Conservation (phyloP, 92 coral and sea anemone species). For the Virgularia gustaviana region DNA sequence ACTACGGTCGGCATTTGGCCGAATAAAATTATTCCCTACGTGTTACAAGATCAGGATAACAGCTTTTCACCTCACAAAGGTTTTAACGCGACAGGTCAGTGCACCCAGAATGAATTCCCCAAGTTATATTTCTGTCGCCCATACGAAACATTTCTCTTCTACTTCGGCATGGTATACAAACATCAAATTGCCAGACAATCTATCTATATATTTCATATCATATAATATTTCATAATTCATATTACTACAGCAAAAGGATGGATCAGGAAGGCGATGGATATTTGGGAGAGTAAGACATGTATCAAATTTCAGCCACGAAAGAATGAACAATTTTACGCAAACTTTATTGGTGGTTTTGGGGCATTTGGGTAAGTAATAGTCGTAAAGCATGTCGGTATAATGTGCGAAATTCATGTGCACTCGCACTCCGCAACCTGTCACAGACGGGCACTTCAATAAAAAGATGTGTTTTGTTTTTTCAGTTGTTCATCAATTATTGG, state of each 20-base stretch:
- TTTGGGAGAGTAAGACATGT: conserved; percentile 18
- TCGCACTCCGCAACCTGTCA: not conserved
- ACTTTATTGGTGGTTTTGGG: too few relatives aligned
- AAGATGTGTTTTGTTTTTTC: conserved; percentile 6
- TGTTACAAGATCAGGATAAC: too few relatives aligned
- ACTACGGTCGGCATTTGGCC: conserved; percentile 21
- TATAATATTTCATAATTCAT: not conserved
- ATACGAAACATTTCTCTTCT: not conserved
- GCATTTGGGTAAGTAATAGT: conserved; percentile 16
- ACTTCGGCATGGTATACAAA: too few relatives aligned
- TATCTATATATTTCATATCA: too few relatives aligned
- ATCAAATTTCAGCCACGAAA: conserved; percentile 1
- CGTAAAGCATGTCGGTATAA: too few relatives aligned
- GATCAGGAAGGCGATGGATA: conserved; percentile 6
- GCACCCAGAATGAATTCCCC: too few relatives aligned
- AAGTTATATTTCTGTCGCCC: too few relatives aligned
- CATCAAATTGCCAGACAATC: too few relatives aligned
- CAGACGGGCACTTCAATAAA: not conserved
- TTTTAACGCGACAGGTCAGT: too few relatives aligned
- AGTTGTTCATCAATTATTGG: conserved; percentile 11
- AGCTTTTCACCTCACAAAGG: too few relatives aligned
- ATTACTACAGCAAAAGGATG: not conserved
- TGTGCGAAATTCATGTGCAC: too few relatives aligned
- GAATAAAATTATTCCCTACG: conserved; percentile 27
- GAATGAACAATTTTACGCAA: not conserved